Evolutionary conservation across 2,113 vertebrate genomes (phyloP), one percentile per base, ranked within the genome.

Genomic region (Lonchura striata): DNA sequence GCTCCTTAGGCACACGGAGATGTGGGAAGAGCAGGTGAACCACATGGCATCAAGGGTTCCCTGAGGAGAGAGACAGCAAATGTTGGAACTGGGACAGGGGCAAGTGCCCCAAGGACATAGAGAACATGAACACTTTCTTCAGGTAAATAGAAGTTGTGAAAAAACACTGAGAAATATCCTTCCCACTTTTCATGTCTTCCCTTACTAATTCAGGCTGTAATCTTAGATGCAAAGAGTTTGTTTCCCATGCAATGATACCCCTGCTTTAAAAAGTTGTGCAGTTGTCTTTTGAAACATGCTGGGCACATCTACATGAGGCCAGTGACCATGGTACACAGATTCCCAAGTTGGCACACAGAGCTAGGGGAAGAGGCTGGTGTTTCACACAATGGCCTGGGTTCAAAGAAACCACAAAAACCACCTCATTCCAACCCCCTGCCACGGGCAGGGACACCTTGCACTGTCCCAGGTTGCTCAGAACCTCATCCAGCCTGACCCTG

Each of bases 211-310:
- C 53, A 46, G 44, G 23, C 63, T 74, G 46, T 37, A 35, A 68
- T 65, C 44, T 59, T n/a, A 13, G 15, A 28, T 1, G 4, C 76
- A 57, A 70, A 44, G 18, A 44, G 19, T 5, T 15, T 4, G 3
- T 65, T 82, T 60, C 44, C 60, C 1, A 2, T 44, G 49, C 46
- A 61, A 2, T 0, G 5, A 28, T 13, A 25, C 1, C 30, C 7
- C 7, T 27, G 13, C 21, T 86, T 31, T 47, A 16, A 61, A 56
- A 80, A 44, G 63, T 12, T 41, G 54, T 4, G 3, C 21, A 68
- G 27, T 5, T 11, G 1, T 30, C 8, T 1, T 70, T 70, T 57
- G 50, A 49, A 57, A 41, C 16, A 1, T 0, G 0, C 18, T 14
- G 2, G 49, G 53, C 24, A 60, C 27, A 64, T 19, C 42, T 28